A percentile compares a stretch with the other conserved stretches of the same genome.
Conservation (phyloP, 2,797 vertebrate species). For the Synanceia verrucosa region DNA sequence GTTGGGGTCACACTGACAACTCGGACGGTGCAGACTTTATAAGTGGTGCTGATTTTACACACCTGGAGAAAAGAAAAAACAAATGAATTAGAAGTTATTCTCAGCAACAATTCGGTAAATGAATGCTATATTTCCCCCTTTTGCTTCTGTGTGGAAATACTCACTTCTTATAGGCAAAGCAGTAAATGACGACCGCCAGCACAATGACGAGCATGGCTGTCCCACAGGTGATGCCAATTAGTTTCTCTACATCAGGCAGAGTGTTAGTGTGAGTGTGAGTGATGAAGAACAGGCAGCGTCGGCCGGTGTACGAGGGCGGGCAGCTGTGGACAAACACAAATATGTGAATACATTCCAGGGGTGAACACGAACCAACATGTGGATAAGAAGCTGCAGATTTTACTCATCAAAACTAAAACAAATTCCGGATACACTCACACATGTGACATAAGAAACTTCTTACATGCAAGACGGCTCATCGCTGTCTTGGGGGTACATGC, state of each 20-base stretch:
- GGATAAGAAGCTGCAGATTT: neutral
- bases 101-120: neutral
- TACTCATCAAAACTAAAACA: neutral
- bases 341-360: slow-evolving; percentile 42
- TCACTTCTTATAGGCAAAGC: slow-evolving; percentile 66
- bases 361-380: slow-evolving; percentile 47
- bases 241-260: slow-evolving; percentile 8
- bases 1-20: slow-evolving; percentile 55
- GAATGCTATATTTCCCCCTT: neutral
- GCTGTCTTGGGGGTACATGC: slow-evolving; percentile 72
- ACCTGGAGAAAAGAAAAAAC: slow-evolving; percentile 53
- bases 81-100: neutral
- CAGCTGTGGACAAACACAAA: slow-evolving; percentile 66
- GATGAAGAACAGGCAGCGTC: slow-evolving; percentile 57
- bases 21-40: slow-evolving; percentile 56
- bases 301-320: slow-evolving; percentile 30
- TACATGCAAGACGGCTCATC: slow-evolving; percentile 73
- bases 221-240: slow-evolving; percentile 68
- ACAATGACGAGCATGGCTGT: slow-evolving; percentile 48
- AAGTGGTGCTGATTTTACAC: slow-evolving; percentile 43
- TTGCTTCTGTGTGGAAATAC: neutral
- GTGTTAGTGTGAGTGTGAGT: fast-evolving
- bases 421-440: neutral
- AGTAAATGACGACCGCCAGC: slow-evolving; percentile 54
- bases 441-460: slow-evolving; percentile 1